Percentiles rank a stretch among this genome's conserved stretches.
Evolutionary conservation across 2,113 vertebrate genomes (phyloP).

Genomic region (Turnix velox): DNA sequence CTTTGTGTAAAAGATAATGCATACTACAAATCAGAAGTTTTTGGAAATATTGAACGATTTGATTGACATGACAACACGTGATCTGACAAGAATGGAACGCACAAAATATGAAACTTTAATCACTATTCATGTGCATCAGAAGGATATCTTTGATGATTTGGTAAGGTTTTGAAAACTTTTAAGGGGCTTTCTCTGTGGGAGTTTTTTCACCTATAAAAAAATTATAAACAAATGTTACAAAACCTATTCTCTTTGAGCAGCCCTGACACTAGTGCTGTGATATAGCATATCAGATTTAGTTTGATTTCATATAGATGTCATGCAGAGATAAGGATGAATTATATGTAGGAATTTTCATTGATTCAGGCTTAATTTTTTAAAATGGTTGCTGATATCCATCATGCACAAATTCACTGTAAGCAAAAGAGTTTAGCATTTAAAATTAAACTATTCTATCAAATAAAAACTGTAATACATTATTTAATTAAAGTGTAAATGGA

Average conservation of each 20-base stretch:
- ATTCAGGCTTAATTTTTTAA: neutral
- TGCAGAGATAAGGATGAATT: neutral
- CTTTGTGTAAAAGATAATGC: constrained; percentile 62
- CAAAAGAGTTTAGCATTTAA: neutral
- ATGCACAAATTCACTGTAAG: neutral
- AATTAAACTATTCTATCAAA: neutral
- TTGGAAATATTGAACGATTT: constrained; percentile 68
- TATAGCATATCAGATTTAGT: neutral
- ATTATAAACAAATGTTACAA: neutral
- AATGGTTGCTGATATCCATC: neutral
- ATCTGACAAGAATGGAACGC: constrained; percentile 68
- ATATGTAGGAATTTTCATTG: neutral
- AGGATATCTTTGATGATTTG: constrained; percentile 73
- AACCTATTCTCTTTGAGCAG: neutral
- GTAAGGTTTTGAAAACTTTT: constrained; percentile 38
- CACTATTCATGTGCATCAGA: constrained; percentile 74
- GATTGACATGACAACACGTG: constrained; percentile 69
- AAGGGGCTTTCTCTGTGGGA: neutral
- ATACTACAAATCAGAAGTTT: constrained; percentile 68
- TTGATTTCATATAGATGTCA: neutral
- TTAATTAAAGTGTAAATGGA: neutral
- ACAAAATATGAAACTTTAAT: constrained; percentile 73
- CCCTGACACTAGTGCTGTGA: neutral
- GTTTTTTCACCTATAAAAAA: neutral
- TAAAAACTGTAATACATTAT: neutral